A percentile compares a stretch with the other conserved stretches of the same genome.
Evolutionary conservation across 1,140 invertebrate species (phyloP).

Genomic region (Drosophila parabipectinata): DNA sequence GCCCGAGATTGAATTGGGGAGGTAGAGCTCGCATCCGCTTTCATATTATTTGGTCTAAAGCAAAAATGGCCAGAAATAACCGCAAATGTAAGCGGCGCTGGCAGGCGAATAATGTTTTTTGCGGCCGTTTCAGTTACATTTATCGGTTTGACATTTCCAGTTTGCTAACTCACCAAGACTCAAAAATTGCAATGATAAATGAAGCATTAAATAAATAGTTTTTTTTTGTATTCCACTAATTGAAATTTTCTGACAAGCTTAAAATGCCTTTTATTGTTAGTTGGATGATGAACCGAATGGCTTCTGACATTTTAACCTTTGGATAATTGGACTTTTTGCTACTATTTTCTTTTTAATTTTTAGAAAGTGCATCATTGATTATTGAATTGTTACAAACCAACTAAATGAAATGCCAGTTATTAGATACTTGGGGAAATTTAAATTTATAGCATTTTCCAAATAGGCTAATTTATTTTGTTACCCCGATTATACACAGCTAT

Average conservation of each 20-base stretch:
- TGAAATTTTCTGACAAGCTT: background rate
- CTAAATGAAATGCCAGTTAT: no score
- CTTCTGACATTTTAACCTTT: constrained; percentile 9
- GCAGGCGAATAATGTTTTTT: constrained; percentile 27
- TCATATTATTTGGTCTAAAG: constrained; percentile 31
- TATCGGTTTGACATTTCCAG: constrained; percentile 60
- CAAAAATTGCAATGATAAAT: background rate
- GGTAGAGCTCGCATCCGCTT: constrained; percentile 49
- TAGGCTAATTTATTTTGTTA: no score
- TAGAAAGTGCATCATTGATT: no score
- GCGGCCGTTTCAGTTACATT: constrained; percentile 53
- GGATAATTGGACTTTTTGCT: background rate
- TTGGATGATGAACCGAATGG: background rate
- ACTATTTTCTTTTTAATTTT: no score
- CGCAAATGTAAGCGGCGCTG: constrained; percentile 54
- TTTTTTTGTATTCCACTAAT: constrained; percentile 12
- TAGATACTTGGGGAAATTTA: no score
- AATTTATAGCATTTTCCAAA: no score
- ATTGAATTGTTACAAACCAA: no score
- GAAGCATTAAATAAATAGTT: background rate
- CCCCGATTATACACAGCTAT: no score
- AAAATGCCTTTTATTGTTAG: background rate
- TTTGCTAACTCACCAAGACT: constrained; percentile 4
- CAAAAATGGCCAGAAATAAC: constrained; percentile 56
- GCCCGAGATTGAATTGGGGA: constrained; percentile 3